Evolutionary conservation across 2,888 invertebrate species (phyloP), one percentile per base, ranked within the genome.

Genomic region (Callinectes sapidus): DNA sequence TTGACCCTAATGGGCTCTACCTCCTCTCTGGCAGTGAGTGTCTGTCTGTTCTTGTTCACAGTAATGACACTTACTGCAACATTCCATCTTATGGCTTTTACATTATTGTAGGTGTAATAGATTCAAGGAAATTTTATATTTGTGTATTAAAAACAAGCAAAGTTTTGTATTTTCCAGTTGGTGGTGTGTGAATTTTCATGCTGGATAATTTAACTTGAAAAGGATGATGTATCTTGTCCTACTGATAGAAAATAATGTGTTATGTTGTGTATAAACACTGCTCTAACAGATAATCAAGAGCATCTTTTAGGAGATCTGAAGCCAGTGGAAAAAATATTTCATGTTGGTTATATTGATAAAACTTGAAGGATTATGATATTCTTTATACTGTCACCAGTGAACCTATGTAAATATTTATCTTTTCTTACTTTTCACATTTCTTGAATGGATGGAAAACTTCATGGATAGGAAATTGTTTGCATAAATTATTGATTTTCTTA

Each of bases 1-100:
- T 99, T 95, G 99, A 99, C 97, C 99, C 99, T 94, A 99, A 99
- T 96, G 99, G 99, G 93, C 97, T 99, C 95, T 99, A 99, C 97
- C 97, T 99, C 95, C 97, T 99, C 95, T 99, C 99, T 95, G 99
- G 99, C 97, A 98, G 97, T 97, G 95, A 96, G 97, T 96, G 42
- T 66, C 35, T 10, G 23, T 48, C 48, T 48, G 48, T 48, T 48
- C 48, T 61, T 61, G 2, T 61, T 6, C 18, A 61, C 2, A 23
- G 23, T 23, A 23, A 18, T 61, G 3, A 61, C 23, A 18, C 3
- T 61, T 23, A 61, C 23, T 18, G 2, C 61, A 61, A 6, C 23
- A 61, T 61, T 23, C 23, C 23, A 23, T 61, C 23, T 16, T 23
- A 5, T 61, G 1, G 5, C 1, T 23, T 61, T 23, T 61, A 23